Conservation (phyloP, 23 tunicate species). For the Ciona savignyi region DNA sequence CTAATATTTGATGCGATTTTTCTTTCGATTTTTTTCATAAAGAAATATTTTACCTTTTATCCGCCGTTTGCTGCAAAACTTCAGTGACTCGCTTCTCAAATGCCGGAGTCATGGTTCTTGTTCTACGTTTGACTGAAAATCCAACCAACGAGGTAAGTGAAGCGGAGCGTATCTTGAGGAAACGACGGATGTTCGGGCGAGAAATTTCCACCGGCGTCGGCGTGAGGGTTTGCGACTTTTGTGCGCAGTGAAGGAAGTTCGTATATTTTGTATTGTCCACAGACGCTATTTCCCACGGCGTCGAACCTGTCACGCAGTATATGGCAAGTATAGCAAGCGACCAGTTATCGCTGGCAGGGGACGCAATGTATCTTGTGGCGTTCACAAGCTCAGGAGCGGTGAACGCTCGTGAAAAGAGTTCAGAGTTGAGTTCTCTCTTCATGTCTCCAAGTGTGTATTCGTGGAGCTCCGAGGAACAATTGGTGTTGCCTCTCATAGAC, state of each 20-base stretch:
- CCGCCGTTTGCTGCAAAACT: slow-evolving; percentile 17
- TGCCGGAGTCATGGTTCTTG: slow-evolving; percentile 7
- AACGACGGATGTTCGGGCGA: neutral
- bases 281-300: slow-evolving; percentile 63
- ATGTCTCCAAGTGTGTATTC: slow-evolving; percentile 35
- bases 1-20: too few relatives aligned
- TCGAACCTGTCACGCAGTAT: slow-evolving; percentile 37
- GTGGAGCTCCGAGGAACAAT: slow-evolving; percentile 11
- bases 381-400: slow-evolving; percentile 54
- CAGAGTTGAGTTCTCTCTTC: slow-evolving; percentile 20
- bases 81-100: slow-evolving; percentile 33
- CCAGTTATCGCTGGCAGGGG: slow-evolving; percentile 55
- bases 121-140: slow-evolving; percentile 1
- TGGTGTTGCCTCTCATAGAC: neutral
- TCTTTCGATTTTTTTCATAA: too few relatives aligned
- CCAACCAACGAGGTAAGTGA: slow-evolving; percentile 26
- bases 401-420: slow-evolving; percentile 36
- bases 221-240: slow-evolving; percentile 33
- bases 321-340: slow-evolving; percentile 36
- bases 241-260: slow-evolving; percentile 24
- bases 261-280: slow-evolving; percentile 45
- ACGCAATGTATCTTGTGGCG: slow-evolving; percentile 46
- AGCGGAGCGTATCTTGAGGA: slow-evolving; percentile 19
- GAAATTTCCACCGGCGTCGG: slow-evolving; percentile 7
- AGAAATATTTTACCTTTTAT: slow-evolving; percentile 23